phyloP scores from a whole-genome alignment of 2,888 invertebrate species.

The Eurytoma californica region DNA sequence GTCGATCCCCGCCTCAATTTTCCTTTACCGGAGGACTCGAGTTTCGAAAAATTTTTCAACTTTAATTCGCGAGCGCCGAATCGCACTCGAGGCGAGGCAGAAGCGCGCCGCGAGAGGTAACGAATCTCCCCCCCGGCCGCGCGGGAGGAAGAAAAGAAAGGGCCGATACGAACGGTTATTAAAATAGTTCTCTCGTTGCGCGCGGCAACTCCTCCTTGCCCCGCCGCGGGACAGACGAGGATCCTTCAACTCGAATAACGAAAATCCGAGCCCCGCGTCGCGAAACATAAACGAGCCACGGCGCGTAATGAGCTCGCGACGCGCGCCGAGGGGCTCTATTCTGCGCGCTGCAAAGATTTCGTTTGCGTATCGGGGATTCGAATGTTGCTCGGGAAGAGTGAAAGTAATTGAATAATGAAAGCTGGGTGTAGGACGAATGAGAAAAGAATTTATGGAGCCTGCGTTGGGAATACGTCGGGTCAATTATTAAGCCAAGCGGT shows the following conservation, averaged over 20 bases:
- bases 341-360: too few relatives aligned
- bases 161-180: slow-evolving; percentile 17
- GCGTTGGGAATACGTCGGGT: too few relatives aligned
- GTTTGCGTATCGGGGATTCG: too few relatives aligned
- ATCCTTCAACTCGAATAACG: slow-evolving; percentile 48
- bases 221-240: slow-evolving; percentile 22
- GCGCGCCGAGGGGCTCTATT: too few relatives aligned
- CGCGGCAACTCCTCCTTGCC: not conserved
- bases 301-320: too few relatives aligned
- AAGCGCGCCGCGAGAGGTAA: too few relatives aligned
- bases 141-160: not conserved
- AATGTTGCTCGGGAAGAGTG: too few relatives aligned
- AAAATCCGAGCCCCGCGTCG: slow-evolving; percentile 29
- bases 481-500: too few relatives aligned
- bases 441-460: too few relatives aligned
- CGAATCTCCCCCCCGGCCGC: not conserved
- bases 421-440: too few relatives aligned
- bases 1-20: not conserved
- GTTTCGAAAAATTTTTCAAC: not conserved
- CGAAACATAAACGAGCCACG: not conserved
- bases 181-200: slow-evolving; percentile 27
- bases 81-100: slow-evolving; percentile 2
- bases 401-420: too few relatives aligned
- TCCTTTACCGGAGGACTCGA: not conserved
- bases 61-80: not conserved